Percentiles rank a stretch among this genome's conserved stretches.
These are phyloP conservation scores for Hylyphantes graminicola DNA, from an alignment of 1,140 invertebrate species.

Conservation along the genomic window DNA sequence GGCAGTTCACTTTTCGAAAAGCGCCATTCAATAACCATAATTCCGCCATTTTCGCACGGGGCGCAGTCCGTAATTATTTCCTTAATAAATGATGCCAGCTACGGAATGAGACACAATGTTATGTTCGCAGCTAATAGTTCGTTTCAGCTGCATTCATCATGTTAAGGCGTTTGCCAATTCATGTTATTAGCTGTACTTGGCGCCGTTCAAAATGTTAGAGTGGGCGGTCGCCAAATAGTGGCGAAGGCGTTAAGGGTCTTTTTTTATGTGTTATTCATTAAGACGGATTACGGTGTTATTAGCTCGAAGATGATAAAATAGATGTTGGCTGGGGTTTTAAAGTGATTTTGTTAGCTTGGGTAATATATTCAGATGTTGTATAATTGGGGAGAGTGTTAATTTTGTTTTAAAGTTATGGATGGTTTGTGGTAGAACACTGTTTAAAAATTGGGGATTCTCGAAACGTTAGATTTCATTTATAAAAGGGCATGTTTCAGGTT, in stretches of 20 bases:
- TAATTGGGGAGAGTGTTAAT: no score
- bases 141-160: slow-evolving; percentile 42
- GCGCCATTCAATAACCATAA: slow-evolving; percentile 25
- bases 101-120: slow-evolving; percentile 30
- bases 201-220: not conserved
- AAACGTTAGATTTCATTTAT: no score
- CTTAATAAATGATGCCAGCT: slow-evolving; percentile 22
- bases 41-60: slow-evolving; percentile 32
- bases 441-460: no score
- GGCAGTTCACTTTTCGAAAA: not conserved
- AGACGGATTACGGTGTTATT: no score
- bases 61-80: slow-evolving; percentile 39
- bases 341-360: no score
- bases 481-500: no score
- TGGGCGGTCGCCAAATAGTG: not conserved
- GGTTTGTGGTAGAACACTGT: no score
- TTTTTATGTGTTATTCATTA: not conserved
- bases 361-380: no score
- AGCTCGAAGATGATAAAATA: no score
- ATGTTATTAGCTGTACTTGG: slow-evolving; percentile 35
- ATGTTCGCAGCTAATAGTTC: slow-evolving; percentile 39
- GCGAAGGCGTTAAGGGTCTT: not conserved
- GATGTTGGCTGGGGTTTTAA: no score
- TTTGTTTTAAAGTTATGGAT: no score
- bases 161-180: slow-evolving; percentile 21